Evolutionary conservation across 2,888 invertebrate genomes (phyloP).

Genomic region (Ramazzottius varieornatus): DNA sequence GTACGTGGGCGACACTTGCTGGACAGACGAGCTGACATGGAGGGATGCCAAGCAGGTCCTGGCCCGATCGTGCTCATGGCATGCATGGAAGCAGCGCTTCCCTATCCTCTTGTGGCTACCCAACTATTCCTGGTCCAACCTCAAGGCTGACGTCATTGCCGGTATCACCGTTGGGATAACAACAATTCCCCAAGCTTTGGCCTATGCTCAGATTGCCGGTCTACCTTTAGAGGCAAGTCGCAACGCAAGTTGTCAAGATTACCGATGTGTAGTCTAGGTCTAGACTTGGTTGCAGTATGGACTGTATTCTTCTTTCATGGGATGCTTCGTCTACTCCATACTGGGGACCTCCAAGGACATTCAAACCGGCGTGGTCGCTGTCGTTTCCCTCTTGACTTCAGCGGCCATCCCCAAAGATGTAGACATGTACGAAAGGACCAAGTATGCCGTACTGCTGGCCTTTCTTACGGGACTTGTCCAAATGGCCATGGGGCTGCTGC

Average conservation of each 20-base stretch:
- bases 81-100: background rate
- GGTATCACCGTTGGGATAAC: background rate
- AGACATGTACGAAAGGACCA: background rate
- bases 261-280: background rate
- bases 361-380: background rate
- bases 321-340: slow-evolving; percentile 6
- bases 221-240: background rate
- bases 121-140: background rate
- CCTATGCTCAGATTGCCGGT: background rate
- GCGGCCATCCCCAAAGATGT: background rate
- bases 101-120: background rate
- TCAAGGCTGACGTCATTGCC: background rate
- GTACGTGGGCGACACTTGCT: background rate
- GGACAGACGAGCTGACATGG: background rate
- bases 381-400: background rate
- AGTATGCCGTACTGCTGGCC: background rate
- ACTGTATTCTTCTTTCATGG: slow-evolving; percentile 7
- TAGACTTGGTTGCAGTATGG: slow-evolving; percentile 4
- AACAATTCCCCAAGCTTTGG: background rate
- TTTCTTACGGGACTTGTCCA: background rate
- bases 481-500: background rate
- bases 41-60: background rate
- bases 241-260: background rate
- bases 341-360: slow-evolving; percentile 7
- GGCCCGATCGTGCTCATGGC: background rate